These are phyloP conservation scores for Beroe forskalii DNA, from an alignment of 37 sponge, comb jelly and placozoan species.

Conservation along the genomic window DNA sequence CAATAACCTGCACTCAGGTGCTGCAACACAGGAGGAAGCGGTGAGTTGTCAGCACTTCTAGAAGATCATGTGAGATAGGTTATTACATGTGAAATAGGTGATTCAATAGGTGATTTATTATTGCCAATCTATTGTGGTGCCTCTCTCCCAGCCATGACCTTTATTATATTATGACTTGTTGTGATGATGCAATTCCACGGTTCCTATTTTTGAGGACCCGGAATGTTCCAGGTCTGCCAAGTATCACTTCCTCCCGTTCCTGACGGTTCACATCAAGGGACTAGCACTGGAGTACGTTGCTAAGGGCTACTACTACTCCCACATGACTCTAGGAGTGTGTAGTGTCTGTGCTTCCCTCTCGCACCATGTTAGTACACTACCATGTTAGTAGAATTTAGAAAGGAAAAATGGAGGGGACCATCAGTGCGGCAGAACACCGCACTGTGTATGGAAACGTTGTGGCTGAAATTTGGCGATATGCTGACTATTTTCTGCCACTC, in stretches of 20 bases:
- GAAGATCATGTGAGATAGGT: too few species aligned
- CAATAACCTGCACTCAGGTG: constrained; percentile 33
- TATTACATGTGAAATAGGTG: too few species aligned
- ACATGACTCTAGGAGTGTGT: constrained; percentile 17
- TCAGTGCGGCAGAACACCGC: too few species aligned
- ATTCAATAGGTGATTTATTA: background rate
- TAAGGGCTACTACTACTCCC: constrained; percentile 59
- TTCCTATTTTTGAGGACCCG: too few species aligned
- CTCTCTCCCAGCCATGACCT: background rate
- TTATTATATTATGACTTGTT: too few species aligned
- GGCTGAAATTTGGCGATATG: too few species aligned
- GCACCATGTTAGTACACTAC: constrained; percentile 44
- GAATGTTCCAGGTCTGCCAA: constrained; percentile 40
- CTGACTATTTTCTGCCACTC: too few species aligned
- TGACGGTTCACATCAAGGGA: background rate
- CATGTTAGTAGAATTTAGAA: too few species aligned
- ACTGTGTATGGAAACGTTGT: too few species aligned
- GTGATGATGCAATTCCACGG: too few species aligned
- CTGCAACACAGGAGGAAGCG: constrained; percentile 23
- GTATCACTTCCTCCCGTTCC: constrained; percentile 48
- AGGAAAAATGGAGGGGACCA: too few species aligned
- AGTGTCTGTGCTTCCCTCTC: background rate
- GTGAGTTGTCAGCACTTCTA: constrained; percentile 1
- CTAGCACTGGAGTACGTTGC: constrained; percentile 41
- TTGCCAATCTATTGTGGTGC: background rate